Evolutionary conservation across 2,797 vertebrate genomes (phyloP), one percentile per base, ranked within the genome.

Genomic region (Pampus argenteus): DNA sequence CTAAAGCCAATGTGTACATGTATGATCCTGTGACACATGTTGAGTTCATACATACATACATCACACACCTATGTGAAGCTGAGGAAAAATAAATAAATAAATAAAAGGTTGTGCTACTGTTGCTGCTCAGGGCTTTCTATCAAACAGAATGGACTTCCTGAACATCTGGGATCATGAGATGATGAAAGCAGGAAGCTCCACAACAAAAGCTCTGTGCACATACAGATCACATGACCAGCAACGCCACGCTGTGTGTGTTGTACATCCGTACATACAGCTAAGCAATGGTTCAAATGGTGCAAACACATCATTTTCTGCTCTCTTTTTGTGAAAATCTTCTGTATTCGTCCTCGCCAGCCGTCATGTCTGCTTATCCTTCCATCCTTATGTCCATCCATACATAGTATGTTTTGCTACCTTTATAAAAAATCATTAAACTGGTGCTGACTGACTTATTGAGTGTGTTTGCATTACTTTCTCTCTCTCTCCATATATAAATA

Each of bases 401-500:
- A 25, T 73, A 64, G 76, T 69, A 77, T 67, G 74, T 88, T 91
- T 91, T 91, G 88, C 88, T 93, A 90, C 83, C 78, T 92, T 93
- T 91, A 81, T 92, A 91, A 67, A 88, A 89, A 92, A 89, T 71
- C 57, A 92, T 88, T 91, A 91, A 93, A 92, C 74, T 81, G 86
- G 67, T 88, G 86, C 84, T 90, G 85, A 87, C 74, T 76, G 29
- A 74, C 48, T 64, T 28, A 51, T 38, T 51, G 48, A 49, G 51
- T 68, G 66, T 79, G 60, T 62, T 57, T 23, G 36, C 65, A 14
- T 69, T 79, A 20, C 36, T 70, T 22, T 69, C 2, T 40, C 13
- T 11, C 13, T 40, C 13, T 40, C 17, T 42, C 15, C 5, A 26
- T 26, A 26, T 26, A 26, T 26, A 26, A 3, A 26, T 26, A 26